Percentiles rank a stretch among this genome's conserved stretches.
Evolutionary conservation across 2,888 invertebrate genomes (phyloP).

Genomic region (Salpingus planirostris): DNA sequence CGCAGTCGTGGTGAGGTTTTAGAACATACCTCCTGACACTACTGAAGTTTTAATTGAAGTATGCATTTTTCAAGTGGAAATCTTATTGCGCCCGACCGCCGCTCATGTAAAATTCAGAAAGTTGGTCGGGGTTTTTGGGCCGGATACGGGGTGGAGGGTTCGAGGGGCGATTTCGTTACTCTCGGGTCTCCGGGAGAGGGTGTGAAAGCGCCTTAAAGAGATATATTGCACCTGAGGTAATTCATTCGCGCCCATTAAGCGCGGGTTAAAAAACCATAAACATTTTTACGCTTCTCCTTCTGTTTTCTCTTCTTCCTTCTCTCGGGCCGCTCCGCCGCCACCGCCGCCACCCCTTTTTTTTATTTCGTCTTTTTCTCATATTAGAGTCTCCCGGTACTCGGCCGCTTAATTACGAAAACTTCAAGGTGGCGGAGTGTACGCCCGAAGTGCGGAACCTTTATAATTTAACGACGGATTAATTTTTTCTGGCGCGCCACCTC

Average conservation of each 20-base stretch:
- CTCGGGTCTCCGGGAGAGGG: too few relatives aligned
- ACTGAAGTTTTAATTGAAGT: slow-evolving; percentile 25
- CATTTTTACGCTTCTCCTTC: slow-evolving; percentile 33
- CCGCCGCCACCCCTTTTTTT: too few relatives aligned
- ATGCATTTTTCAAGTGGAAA: slow-evolving; percentile 26
- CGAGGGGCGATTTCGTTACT: too few relatives aligned
- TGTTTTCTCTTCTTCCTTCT: too few relatives aligned
- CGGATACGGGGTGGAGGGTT: slow-evolving; percentile 7
- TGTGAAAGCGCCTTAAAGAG: slow-evolving; percentile 23
- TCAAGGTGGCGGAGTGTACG: too few relatives aligned
- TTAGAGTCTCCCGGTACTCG: slow-evolving; percentile 19
- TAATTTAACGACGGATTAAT: slow-evolving; percentile 29
- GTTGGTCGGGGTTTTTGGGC: slow-evolving; percentile 20
- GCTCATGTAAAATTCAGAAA: slow-evolving; percentile 30
- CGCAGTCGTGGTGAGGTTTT: too few relatives aligned
- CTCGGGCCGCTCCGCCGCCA: too few relatives aligned
- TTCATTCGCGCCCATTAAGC: slow-evolving; percentile 36
- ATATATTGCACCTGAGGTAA: slow-evolving; percentile 36
- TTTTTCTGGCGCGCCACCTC: too few relatives aligned
- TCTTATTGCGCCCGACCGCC: slow-evolving; percentile 24
- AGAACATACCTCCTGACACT: too few relatives aligned
- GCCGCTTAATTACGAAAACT: too few relatives aligned
- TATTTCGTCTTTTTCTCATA: slow-evolving; percentile 15
- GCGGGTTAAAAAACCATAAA: slow-evolving; percentile 37
- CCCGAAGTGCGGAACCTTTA: slow-evolving; percentile 28